Evolutionary conservation across 2,113 vertebrate species (phyloP), one percentile per base, ranked within the genome.

Genomic region (Osmerus mordax): DNA sequence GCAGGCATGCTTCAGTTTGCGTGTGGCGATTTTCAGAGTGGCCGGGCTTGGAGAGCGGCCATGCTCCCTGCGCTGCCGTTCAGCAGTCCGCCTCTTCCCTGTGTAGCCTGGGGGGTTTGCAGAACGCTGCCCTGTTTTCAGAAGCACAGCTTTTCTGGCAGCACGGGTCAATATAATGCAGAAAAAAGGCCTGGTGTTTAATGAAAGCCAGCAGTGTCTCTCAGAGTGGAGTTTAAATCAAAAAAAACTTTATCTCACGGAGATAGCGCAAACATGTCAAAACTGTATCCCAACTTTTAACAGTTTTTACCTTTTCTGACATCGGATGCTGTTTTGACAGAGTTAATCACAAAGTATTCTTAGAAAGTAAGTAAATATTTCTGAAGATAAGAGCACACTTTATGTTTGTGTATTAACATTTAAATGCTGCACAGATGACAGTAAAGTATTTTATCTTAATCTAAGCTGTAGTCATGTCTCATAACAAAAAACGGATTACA

Each of bases 171-270:
- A 83, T 88, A 79, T 84, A 82, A 87, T 84, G 89, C 83, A 85
- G 85, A 87, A 89, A 91, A 90, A 90, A 88, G 84, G 87, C 84
- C 82, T 83, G 73, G 84, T 75, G 76, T 82, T 47, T 90, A 91
- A 91, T 91, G 90, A 91, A 91, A 91, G 90, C 88, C 87, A 90
- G 86, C 88, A 90, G 87, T 91, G 88, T 89, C 78, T 88, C 82
- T 88, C 73, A 19, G 67, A 75, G 83, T 87, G 83, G 85, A 86
- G 79, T 25, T 67, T 75, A 78, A 85, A 83, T 79, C 79, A 55
- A 84, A 81, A 81, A 83, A 82, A 69, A 83, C 84, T 87, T 90
- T 88, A 89, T 90, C 86, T 88, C 89, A 91, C 87, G 78, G 80
- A 87, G 86, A 89, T 86, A 88, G 78, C 70, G 73, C 89, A 90